These are phyloP conservation scores for Catocala fraxini DNA, from an alignment of 2,888 invertebrate genomes.

Conservation along the genomic window DNA sequence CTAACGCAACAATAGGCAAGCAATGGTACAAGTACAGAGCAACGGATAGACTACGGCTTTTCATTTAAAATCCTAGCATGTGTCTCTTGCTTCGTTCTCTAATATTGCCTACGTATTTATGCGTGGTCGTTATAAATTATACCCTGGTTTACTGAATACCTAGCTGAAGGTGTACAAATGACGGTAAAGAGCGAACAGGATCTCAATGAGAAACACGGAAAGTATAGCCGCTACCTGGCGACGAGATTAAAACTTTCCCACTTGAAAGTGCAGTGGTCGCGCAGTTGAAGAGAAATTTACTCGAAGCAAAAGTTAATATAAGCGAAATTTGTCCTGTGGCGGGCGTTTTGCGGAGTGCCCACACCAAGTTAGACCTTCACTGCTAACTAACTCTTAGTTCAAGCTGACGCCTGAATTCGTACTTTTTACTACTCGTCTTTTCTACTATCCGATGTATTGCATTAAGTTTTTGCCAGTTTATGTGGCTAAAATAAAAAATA, in stretches of 20 bases:
- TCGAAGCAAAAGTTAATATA: slow-evolving; percentile 84
- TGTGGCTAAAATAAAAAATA: neutral
- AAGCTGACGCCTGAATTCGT: slow-evolving; percentile 64
- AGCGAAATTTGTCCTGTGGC: slow-evolving; percentile 83
- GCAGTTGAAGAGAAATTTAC: slow-evolving; percentile 80
- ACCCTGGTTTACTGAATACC: slow-evolving; percentile 2
- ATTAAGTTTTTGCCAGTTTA: neutral
- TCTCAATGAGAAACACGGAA: slow-evolving; percentile 55
- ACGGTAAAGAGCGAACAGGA: slow-evolving; percentile 39
- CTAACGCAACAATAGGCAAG: too few relatives aligned
- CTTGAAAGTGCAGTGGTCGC: slow-evolving; percentile 81
- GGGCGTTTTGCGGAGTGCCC: slow-evolving; percentile 70
- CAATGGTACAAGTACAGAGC: too few relatives aligned
- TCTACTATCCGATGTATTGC: neutral
- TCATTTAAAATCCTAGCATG: too few relatives aligned
- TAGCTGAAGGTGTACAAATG: slow-evolving; percentile 38
- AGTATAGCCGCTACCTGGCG: slow-evolving; percentile 60
- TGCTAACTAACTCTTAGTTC: slow-evolving; percentile 63
- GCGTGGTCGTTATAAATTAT: neutral
- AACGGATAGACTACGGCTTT: too few relatives aligned
- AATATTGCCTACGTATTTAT: too few relatives aligned
- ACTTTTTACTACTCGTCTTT: slow-evolving; percentile 27
- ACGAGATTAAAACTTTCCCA: slow-evolving; percentile 83
- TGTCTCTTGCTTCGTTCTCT: too few relatives aligned
- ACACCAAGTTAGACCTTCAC: slow-evolving; percentile 66